Percentiles rank a stretch among this genome's conserved stretches.
phyloP scores from a whole-genome alignment of 2,797 vertebrate genomes.

The Peromyscus aztecus region DNA sequence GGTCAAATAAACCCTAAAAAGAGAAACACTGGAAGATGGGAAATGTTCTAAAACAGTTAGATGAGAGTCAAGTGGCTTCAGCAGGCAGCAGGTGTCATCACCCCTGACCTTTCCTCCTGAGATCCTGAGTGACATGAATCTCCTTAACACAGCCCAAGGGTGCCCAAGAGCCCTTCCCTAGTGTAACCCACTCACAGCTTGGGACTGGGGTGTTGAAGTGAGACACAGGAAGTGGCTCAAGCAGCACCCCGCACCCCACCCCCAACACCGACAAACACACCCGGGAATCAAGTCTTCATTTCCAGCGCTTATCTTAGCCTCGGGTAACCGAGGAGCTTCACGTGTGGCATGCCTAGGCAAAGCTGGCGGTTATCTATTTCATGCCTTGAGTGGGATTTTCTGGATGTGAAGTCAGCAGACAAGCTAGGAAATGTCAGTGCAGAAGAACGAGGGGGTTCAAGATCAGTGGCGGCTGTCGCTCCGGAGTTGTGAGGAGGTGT shows the following conservation, averaged over 20 bases:
- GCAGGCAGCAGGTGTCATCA: slow-evolving; percentile 73
- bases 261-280: slow-evolving; percentile 57
- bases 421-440: slow-evolving; percentile 68
- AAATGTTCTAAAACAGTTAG: slow-evolving; percentile 74
- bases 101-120: slow-evolving; percentile 63
- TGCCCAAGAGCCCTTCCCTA: slow-evolving; percentile 50
- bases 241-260: background rate
- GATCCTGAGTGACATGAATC: slow-evolving; percentile 66
- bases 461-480: slow-evolving; percentile 1
- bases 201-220: slow-evolving; percentile 7
- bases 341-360: slow-evolving; percentile 55
- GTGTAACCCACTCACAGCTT: slow-evolving; percentile 37
- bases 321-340: background rate
- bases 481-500: background rate
- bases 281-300: slow-evolving; percentile 65
- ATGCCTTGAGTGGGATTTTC: slow-evolving; percentile 81
- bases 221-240: slow-evolving; percentile 45
- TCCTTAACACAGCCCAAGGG: slow-evolving; percentile 62
- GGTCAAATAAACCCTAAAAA: slow-evolving; percentile 77
- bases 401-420: slow-evolving; percentile 78
- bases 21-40: slow-evolving; percentile 74
- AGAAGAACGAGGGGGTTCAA: background rate
- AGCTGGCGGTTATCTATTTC: slow-evolving; percentile 63
- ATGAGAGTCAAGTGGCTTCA: slow-evolving; percentile 73
- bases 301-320: slow-evolving; percentile 65